Percentiles rank a stretch among this genome's conserved stretches.
These are phyloP conservation scores for Pantherophis vulpinus DNA, from an alignment of 2,797 vertebrate genomes.

Conservation along the genomic window DNA sequence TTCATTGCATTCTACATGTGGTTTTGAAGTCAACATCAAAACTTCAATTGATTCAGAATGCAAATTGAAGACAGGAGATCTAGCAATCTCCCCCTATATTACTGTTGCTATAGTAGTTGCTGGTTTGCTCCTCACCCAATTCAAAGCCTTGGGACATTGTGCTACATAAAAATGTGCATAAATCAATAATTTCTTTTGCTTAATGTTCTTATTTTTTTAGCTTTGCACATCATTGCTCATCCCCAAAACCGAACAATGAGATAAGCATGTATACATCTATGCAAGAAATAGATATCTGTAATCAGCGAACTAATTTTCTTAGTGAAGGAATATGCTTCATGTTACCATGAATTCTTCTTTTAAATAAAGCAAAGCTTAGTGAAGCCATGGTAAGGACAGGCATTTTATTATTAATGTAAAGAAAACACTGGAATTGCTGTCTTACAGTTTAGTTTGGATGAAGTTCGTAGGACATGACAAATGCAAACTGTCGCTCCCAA, in stretches of 20 bases:
- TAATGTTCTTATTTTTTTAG: background rate
- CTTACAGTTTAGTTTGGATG: constrained; percentile 45
- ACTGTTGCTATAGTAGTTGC: background rate
- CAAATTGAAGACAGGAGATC: background rate
- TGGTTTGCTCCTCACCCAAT: background rate
- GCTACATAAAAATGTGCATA: background rate
- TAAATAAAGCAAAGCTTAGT: background rate
- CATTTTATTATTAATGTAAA: background rate
- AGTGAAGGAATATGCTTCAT: background rate
- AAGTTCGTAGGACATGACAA: constrained; percentile 56
- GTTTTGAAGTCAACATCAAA: background rate
- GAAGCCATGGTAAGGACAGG: background rate
- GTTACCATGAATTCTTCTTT: background rate
- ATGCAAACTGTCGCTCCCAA: constrained; percentile 41
- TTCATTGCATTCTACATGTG: background rate
- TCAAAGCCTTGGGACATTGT: background rate
- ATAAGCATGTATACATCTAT: background rate
- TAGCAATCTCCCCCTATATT: background rate
- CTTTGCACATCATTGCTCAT: background rate
- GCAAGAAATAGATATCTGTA: background rate
- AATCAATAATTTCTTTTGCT: background rate
- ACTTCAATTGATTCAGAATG: background rate
- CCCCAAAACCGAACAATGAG: background rate
- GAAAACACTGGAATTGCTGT: background rate
- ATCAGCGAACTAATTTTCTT: background rate